Evolutionary conservation across 1,140 invertebrate species (phyloP).

Genomic region (Liolophura sinensis): DNA sequence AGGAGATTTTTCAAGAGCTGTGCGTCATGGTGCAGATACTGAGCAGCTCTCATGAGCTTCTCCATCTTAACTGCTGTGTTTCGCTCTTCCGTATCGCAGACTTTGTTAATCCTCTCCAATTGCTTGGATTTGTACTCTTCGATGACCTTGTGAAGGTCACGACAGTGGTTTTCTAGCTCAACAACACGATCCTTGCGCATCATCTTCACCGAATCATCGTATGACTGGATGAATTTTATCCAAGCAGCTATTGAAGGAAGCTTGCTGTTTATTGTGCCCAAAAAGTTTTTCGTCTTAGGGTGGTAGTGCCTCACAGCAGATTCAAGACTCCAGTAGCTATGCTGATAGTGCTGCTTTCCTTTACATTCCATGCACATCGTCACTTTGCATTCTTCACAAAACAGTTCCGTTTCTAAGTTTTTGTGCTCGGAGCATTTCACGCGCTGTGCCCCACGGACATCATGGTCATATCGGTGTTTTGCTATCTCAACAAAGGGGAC

Average conservation of each 20-base stretch:
- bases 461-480: slow-evolving; percentile 45
- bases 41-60: slow-evolving; percentile 23
- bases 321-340: slow-evolving; percentile 27
- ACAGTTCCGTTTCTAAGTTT: slow-evolving; percentile 19
- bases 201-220: slow-evolving; percentile 27
- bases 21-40: slow-evolving; percentile 32
- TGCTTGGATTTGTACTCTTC: slow-evolving; percentile 31
- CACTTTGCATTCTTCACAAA: slow-evolving; percentile 40
- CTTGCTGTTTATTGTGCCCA: slow-evolving; percentile 27
- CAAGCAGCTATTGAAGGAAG: slow-evolving; percentile 35
- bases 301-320: slow-evolving; percentile 26
- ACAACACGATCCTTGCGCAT: slow-evolving; percentile 17
- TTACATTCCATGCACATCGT: slow-evolving; percentile 42
- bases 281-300: slow-evolving; percentile 29
- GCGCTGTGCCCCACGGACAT: slow-evolving; percentile 38
- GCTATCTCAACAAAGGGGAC: slow-evolving; percentile 40
- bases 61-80: slow-evolving; percentile 23
- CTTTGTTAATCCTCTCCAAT: slow-evolving; percentile 22
- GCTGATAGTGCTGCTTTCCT: slow-evolving; percentile 30
- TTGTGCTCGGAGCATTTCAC: slow-evolving; percentile 29
- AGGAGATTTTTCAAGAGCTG: slow-evolving; percentile 29
- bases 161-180: slow-evolving; percentile 34
- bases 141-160: slow-evolving; percentile 40
- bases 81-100: slow-evolving; percentile 26
- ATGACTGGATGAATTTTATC: slow-evolving; percentile 31